A percentile compares a stretch with the other conserved stretches of the same genome.
These are phyloP conservation scores for Loxodonta africana DNA, from an alignment of 2,113 vertebrate species.

Conservation along the genomic window DNA sequence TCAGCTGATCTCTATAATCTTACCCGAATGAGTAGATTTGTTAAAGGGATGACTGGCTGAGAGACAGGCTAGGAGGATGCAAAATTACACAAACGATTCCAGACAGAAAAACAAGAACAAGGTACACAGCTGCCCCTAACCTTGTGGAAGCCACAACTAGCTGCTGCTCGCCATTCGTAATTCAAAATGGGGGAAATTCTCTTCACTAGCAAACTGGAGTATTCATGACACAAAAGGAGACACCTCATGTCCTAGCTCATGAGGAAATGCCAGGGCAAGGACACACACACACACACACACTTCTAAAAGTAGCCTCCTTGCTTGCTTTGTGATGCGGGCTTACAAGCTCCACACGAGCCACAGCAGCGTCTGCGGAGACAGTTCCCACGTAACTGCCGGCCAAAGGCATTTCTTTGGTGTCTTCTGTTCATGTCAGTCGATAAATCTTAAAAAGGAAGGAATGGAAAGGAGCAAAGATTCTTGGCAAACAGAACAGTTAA, in stretches of 20 bases:
- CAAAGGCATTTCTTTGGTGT: not conserved
- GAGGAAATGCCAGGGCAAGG: not conserved
- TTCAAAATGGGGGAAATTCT: not conserved
- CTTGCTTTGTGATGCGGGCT: not conserved
- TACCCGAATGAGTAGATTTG: not conserved
- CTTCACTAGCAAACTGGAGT: not conserved
- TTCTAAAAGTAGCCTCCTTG: too few species aligned
- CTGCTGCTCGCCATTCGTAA: not conserved
- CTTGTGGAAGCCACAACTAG: fast-evolving
- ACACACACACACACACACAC: not conserved
- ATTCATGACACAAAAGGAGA: not conserved
- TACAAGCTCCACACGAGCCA: not conserved
- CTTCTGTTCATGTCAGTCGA: not conserved
- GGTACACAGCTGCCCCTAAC: not conserved
- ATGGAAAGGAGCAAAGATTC: not conserved
- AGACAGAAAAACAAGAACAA: not conserved
- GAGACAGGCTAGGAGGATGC: too few species aligned
- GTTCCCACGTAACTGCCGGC: not conserved
- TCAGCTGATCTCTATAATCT: not conserved
- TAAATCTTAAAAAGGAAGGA: constrained; percentile 30
- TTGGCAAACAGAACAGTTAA: constrained; percentile 64
- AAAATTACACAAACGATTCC: fast-evolving
- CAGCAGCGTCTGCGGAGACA: fast-evolving
- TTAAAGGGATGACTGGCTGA: not conserved
- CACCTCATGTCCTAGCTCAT: not conserved